Evolutionary conservation across 2,113 vertebrate genomes (phyloP).

Genomic region (Psephotus haematonotus): DNA sequence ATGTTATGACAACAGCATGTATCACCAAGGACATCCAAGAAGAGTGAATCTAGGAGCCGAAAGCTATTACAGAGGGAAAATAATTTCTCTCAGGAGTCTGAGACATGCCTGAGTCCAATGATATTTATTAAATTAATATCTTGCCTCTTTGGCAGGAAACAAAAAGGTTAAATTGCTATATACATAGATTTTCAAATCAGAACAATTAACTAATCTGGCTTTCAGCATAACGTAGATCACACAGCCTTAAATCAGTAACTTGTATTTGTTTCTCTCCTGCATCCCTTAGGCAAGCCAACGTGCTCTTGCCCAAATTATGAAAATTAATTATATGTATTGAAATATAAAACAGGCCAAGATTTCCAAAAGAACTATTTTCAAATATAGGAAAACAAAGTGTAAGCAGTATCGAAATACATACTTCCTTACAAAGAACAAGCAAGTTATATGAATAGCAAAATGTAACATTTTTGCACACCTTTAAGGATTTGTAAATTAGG

Average conservation of each 20-base stretch:
- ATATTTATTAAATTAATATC: neutral
- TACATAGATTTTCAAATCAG: neutral
- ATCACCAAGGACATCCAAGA: neutral
- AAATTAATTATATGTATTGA: neutral
- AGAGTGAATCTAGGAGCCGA: neutral
- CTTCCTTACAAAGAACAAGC: neutral
- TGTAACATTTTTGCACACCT: neutral
- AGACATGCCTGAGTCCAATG: neutral
- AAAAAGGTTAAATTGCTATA: neutral
- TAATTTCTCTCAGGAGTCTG: neutral
- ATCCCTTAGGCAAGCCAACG: neutral
- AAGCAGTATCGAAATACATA: neutral
- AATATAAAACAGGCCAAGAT: neutral
- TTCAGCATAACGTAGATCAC: neutral
- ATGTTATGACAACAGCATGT: accelerated
- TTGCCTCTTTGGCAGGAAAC: neutral
- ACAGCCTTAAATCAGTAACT: neutral
- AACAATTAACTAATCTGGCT: neutral
- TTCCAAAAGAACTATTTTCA: neutral
- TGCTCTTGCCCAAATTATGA: neutral
- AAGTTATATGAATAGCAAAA: neutral
- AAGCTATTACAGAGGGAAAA: neutral
- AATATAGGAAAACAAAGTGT: neutral
- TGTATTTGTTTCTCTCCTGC: neutral
- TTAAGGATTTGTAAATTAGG: neutral